phyloP scores from a whole-genome alignment of 2,888 invertebrate genomes.

The Lepidonotus clava region DNA sequence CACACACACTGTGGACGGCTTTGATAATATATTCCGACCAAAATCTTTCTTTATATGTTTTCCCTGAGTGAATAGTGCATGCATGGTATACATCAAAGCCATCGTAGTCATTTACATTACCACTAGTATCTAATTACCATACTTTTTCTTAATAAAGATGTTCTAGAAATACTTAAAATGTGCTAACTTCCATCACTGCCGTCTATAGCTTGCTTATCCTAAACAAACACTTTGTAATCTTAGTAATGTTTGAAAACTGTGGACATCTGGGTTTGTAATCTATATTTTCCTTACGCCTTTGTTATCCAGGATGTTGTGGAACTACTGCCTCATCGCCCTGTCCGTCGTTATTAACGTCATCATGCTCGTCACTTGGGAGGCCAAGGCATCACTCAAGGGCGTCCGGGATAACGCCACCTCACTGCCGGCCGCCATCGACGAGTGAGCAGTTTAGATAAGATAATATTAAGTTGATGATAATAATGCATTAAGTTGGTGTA shows the following conservation, averaged over 20 bases:
- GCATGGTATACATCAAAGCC: too few relatives aligned
- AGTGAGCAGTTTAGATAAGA: constrained; percentile 17
- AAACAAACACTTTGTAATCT: background rate
- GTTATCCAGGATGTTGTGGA: constrained; percentile 58
- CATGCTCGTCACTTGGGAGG: constrained; percentile 62
- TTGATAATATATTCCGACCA: too few relatives aligned
- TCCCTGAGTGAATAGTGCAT: too few relatives aligned
- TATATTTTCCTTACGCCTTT: background rate
- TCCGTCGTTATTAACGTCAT: constrained; percentile 63
- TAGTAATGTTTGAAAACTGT: background rate
- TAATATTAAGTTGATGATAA: background rate
- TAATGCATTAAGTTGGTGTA: background rate
- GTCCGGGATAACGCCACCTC: background rate
- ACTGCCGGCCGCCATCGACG: background rate
- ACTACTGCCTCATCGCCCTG: constrained; percentile 57
- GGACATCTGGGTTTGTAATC: background rate
- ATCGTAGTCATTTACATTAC: too few relatives aligned
- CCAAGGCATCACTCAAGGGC: constrained; percentile 54
- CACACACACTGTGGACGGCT: too few relatives aligned
- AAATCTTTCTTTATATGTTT: too few relatives aligned
- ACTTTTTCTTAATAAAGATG: too few relatives aligned
- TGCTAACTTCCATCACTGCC: background rate
- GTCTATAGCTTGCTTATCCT: background rate
- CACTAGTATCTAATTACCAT: too few relatives aligned
- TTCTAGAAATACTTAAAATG: too few relatives aligned